A percentile compares a stretch with the other conserved stretches of the same genome.
phyloP scores from a whole-genome alignment of 2,888 invertebrate genomes.

The Patella pellucida region DNA sequence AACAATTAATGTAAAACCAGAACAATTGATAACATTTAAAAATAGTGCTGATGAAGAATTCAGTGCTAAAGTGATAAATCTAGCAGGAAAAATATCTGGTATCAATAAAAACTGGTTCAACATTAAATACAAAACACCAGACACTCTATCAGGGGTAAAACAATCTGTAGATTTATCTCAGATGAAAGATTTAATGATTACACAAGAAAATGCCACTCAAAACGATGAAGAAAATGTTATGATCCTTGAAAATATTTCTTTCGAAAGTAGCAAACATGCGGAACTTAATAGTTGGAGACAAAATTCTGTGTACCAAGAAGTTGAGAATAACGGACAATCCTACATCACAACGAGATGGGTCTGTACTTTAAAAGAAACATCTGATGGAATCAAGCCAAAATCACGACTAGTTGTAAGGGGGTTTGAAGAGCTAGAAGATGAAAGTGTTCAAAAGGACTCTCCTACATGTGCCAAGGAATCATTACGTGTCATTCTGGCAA shows the following conservation, averaged over 20 bases:
- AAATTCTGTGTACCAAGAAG: slow-evolving; percentile 7
- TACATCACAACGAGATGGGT: slow-evolving; percentile 17
- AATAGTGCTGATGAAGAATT: not conserved
- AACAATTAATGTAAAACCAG: not conserved
- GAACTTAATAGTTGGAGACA: slow-evolving; percentile 10
- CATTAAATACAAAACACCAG: not conserved
- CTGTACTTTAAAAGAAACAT: slow-evolving; percentile 16
- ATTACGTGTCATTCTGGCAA: not conserved
- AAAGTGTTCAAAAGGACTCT: slow-evolving; percentile 17
- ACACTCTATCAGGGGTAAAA: not conserved
- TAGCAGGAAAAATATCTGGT: not conserved
- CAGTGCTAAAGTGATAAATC: not conserved
- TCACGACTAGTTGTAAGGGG: slow-evolving; percentile 21
- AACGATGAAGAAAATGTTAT: not conserved
- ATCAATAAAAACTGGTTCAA: not conserved
- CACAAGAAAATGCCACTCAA: not conserved
- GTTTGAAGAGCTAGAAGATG: slow-evolving; percentile 21
- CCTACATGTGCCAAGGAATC: slow-evolving; percentile 22
- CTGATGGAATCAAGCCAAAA: slow-evolving; percentile 8
- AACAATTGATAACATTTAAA: not conserved
- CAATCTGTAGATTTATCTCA: slow-evolving; percentile 2
- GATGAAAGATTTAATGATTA: not conserved
- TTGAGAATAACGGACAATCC: slow-evolving; percentile 17
- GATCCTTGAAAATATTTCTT: not conserved
- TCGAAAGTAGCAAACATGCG: not conserved